A percentile compares a stretch with the other conserved stretches of the same genome.
Conservation (phyloP, 2,888 invertebrate genomes). For the Heliconius sara region DNA sequence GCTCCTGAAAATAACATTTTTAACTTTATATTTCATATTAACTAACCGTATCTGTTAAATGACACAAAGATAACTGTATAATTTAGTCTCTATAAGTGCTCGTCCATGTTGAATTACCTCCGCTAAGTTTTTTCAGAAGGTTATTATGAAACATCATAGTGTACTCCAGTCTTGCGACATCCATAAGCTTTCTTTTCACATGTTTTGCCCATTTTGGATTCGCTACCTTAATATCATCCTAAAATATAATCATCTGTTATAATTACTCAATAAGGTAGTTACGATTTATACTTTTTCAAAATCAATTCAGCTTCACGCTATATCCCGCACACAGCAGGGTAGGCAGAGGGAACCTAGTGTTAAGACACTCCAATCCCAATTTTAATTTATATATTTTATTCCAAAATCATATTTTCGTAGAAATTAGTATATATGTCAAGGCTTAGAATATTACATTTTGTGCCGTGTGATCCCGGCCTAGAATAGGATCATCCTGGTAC, state of each 20-base stretch:
- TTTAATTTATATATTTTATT: no score
- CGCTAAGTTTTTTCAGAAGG: slow-evolving; percentile 78
- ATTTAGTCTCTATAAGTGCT: background rate
- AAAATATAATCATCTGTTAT: slow-evolving; percentile 45
- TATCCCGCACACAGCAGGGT: no score
- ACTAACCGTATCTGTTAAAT: background rate
- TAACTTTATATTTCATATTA: background rate
- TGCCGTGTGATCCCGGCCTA: no score
- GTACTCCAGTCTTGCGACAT: slow-evolving; percentile 80
- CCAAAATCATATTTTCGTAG: background rate
- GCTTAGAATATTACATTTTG: no score
- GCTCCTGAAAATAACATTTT: slow-evolving; percentile 64
- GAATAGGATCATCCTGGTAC: no score
- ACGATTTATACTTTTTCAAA: no score
- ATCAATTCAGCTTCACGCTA: no score
- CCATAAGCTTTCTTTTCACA: slow-evolving; percentile 80
- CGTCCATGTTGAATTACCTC: slow-evolving; percentile 63
- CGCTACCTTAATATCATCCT: slow-evolving; percentile 79
- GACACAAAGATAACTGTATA: background rate
- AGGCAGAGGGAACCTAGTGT: no score
- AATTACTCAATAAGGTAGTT: background rate
- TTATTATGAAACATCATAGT: slow-evolving; percentile 82
- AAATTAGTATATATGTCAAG: no score
- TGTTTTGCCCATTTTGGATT: slow-evolving; percentile 84
- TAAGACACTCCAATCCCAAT: no score